These are phyloP conservation scores for Leptodactylus fuscus DNA, from an alignment of 2,113 vertebrate species.

Conservation along the genomic window DNA sequence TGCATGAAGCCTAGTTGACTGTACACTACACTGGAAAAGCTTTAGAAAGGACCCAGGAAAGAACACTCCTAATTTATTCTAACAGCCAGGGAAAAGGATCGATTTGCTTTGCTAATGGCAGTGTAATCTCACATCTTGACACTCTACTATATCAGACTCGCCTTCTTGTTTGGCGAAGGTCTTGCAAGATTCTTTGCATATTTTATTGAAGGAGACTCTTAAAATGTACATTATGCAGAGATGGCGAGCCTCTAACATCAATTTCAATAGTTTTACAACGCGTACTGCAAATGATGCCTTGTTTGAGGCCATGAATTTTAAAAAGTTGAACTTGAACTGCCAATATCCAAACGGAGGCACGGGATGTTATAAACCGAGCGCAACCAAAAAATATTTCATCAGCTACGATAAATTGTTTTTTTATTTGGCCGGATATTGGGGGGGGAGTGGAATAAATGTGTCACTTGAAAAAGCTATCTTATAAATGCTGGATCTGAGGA, in stretches of 20 bases:
- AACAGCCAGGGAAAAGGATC: slow-evolving; percentile 39
- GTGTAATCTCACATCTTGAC: slow-evolving; percentile 54
- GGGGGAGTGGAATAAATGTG: slow-evolving; percentile 38
- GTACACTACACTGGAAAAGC: neutral
- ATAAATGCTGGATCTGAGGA: slow-evolving; percentile 27
- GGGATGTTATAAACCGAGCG: neutral
- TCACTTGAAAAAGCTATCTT: neutral
- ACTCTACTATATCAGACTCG: slow-evolving; percentile 38
- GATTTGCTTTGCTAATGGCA: slow-evolving; percentile 51
- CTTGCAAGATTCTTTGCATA: slow-evolving; percentile 49
- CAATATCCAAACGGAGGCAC: slow-evolving; percentile 14
- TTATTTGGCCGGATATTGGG: slow-evolving; percentile 21
- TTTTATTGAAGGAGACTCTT: slow-evolving; percentile 49
- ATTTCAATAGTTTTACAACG: slow-evolving; percentile 44
- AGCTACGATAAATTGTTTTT: slow-evolving; percentile 18
- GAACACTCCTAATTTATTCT: slow-evolving; percentile 45
- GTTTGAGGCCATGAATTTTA: slow-evolving; percentile 53
- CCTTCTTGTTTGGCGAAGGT: slow-evolving; percentile 45
- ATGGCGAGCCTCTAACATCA: slow-evolving; percentile 35
- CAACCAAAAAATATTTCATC: slow-evolving; percentile 8
- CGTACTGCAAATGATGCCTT: slow-evolving; percentile 41
- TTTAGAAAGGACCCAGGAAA: slow-evolving; percentile 3
- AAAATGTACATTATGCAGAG: slow-evolving; percentile 44
- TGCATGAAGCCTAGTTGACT: neutral
- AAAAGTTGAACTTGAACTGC: slow-evolving; percentile 38